Conservation (phyloP, 1,140 invertebrate genomes). For the Lepeophtheirus salmonis region DNA sequence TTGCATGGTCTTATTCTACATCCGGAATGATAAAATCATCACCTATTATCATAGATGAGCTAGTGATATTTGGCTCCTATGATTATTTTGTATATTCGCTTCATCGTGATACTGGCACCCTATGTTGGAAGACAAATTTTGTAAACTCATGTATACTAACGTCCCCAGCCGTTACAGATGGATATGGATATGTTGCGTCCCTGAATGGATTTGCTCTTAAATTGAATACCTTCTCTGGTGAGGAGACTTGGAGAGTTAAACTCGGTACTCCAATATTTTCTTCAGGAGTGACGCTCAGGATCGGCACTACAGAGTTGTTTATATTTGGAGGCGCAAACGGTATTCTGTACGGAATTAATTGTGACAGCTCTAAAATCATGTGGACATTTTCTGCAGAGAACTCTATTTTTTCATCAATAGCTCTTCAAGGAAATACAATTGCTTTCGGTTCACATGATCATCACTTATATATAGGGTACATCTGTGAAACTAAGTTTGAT, state of each 20-base stretch:
- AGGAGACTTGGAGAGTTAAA: not conserved
- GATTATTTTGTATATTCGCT: slow-evolving; percentile 2
- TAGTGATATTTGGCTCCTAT: not conserved
- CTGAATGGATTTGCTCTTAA: not conserved
- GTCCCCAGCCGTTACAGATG: not conserved
- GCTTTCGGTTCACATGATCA: not conserved
- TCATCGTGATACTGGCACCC: not conserved
- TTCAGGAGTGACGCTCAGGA: not conserved
- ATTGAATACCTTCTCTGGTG: not conserved
- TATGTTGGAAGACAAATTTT: not conserved
- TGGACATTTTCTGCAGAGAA: not conserved
- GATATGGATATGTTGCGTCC: not conserved
- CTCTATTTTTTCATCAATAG: not conserved
- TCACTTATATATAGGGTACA: not conserved
- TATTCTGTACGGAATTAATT: not conserved
- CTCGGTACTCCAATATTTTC: not conserved
- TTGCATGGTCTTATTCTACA: not conserved
- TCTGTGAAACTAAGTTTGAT: not conserved
- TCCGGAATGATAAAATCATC: not conserved
- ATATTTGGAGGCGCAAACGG: not conserved
- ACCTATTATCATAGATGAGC: not conserved
- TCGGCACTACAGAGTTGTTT: not conserved
- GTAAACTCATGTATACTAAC: not conserved
- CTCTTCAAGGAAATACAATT: not conserved
- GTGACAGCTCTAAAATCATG: not conserved